Evolutionary conservation across 92 coral and sea anemone genomes (phyloP).

Genomic region (Isaurus tuberculatus): DNA sequence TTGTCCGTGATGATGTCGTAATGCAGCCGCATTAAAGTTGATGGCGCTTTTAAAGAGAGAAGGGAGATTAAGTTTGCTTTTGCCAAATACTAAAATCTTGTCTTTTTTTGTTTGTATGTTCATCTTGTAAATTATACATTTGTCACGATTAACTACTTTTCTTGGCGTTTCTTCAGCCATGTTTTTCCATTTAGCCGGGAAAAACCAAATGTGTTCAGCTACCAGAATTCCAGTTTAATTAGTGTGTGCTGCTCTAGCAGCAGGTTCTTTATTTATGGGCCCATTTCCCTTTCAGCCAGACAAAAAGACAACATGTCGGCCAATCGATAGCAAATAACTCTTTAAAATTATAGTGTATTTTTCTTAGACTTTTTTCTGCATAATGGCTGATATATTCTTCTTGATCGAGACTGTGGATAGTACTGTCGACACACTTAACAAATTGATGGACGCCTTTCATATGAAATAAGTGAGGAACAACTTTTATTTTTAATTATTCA

Average conservation of each 20-base stretch:
- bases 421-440: conserved; percentile 8
- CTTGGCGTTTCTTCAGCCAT: background rate
- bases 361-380: background rate
- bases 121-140: background rate
- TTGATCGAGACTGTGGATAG: conserved; percentile 14
- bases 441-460: conserved; percentile 64
- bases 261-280: too few relatives aligned
- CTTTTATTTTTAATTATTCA: conserved; percentile 26
- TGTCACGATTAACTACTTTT: background rate
- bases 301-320: conserved; percentile 4
- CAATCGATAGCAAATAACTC: background rate
- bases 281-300: conserved; percentile 1
- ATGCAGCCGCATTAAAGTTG: background rate
- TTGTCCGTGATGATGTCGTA: too few relatives aligned
- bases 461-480: conserved; percentile 61
- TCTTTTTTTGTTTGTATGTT: background rate
- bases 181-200: background rate
- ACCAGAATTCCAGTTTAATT: too few relatives aligned
- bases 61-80: conserved; percentile 20
- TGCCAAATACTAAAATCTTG: conserved; percentile 19
- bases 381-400: background rate
- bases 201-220: background rate
- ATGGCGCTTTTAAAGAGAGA: background rate
- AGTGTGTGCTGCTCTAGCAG: too few relatives aligned
- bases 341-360: background rate